Evolutionary conservation across 92 coral and sea anemone species (phyloP).

Genomic region (Paragorgia papillata): DNA sequence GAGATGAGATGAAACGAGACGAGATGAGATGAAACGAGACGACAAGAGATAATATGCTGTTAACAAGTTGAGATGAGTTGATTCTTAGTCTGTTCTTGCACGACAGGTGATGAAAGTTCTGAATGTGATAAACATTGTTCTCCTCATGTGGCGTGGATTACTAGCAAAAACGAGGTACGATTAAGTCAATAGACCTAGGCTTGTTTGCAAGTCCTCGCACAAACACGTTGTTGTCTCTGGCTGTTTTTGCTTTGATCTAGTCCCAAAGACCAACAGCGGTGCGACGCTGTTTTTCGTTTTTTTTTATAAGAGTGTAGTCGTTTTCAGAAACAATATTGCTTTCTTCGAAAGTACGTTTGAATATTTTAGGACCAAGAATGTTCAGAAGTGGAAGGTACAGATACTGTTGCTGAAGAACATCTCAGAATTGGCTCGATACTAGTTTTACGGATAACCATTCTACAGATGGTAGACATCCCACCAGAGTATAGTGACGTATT

Average conservation of each 20-base stretch:
- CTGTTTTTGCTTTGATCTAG: too few species aligned
- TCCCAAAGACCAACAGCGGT: too few species aligned
- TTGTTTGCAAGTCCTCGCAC: too few species aligned
- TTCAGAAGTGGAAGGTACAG: conserved; percentile 17
- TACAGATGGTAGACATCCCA: conserved; percentile 80
- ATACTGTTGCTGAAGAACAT: conserved; percentile 23
- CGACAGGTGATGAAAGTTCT: conserved; percentile 31
- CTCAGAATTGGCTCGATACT: conserved; percentile 67
- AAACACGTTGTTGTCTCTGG: too few species aligned
- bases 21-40: not conserved
- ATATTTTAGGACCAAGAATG: conserved; percentile 27
- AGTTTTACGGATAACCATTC: conserved; percentile 74
- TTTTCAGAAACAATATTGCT: too few species aligned
- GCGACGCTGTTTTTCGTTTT: too few species aligned
- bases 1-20: not conserved
- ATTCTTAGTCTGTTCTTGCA: too few species aligned
- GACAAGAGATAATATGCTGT: not conserved
- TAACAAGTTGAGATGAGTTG: not conserved
- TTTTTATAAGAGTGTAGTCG: too few species aligned
- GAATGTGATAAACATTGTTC: conserved; percentile 27
- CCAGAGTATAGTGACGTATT: conserved; percentile 83
- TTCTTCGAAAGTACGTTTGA: too few species aligned
- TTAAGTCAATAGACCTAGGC: too few species aligned
- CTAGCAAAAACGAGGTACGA: conserved; percentile 13
- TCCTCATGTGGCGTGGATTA: conserved; percentile 34